phyloP scores from a whole-genome alignment of 2,888 invertebrate genomes.

The Macaria liturata region DNA sequence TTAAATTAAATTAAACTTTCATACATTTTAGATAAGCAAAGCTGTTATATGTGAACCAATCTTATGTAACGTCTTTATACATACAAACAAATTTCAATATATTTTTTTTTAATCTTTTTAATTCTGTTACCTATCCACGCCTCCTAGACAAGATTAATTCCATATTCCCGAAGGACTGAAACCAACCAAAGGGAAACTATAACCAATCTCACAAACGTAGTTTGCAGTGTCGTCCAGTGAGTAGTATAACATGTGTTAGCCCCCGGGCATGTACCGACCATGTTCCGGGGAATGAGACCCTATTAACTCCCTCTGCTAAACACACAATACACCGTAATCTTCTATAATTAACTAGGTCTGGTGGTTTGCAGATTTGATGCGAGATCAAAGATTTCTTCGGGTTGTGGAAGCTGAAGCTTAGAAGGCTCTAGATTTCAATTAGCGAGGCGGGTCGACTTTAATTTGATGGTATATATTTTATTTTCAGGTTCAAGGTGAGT shows the following conservation, averaged over 20 bases:
- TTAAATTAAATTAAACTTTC: no score
- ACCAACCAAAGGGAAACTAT: no score
- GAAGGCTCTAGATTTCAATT: slow-evolving; percentile 6
- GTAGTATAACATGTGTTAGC: slow-evolving; percentile 18
- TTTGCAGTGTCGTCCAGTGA: slow-evolving; percentile 16
- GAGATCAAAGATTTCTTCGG: slow-evolving; percentile 14
- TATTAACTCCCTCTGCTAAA: slow-evolving; percentile 18
- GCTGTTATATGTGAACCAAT: no score
- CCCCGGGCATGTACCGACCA: slow-evolving; percentile 12
- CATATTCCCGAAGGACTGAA: no score
- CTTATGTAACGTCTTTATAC: no score
- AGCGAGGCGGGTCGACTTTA: slow-evolving; percentile 6
- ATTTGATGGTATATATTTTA: no score
- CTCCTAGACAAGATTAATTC: no score
- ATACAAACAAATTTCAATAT: no score
- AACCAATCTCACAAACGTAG: not conserved
- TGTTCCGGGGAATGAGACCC: slow-evolving; percentile 16
- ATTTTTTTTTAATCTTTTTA: no score
- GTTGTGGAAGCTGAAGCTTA: slow-evolving; percentile 3
- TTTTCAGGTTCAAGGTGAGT: no score
- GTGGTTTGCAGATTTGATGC: slow-evolving; percentile 18
- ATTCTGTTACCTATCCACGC: no score
- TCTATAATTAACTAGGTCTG: slow-evolving; percentile 21
- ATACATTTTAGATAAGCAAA: no score
- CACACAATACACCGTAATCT: slow-evolving; percentile 21